Evolutionary conservation across 2,888 invertebrate species (phyloP), one percentile per base, ranked within the genome.

Genomic region (Pristionchus fissidentatus): DNA sequence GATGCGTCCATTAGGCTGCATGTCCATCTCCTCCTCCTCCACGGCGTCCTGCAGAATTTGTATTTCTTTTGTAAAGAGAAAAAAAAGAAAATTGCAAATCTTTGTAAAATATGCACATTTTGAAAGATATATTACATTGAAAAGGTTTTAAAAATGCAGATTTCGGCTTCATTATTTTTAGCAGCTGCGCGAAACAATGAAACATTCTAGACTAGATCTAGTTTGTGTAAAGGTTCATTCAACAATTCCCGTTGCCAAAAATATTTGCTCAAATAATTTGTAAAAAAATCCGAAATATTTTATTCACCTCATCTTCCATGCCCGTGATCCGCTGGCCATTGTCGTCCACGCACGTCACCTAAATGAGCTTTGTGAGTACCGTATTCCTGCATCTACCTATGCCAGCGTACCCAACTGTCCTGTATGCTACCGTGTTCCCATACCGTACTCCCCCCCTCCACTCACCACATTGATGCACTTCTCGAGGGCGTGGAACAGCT

Each of bases 401-500:
- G 2, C 41, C 29, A 38, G 38, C 77, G 35, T 29, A 29, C 3
- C 52, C 13, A n/a, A n/a, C n/a, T 32, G 29, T 73, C 8, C 46
- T 41, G 35, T 41, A 15, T 32, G 32, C 26, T 29, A n/a, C n/a
- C 8, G n/a, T 60, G 66, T 15, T 70, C 32, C 43, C 38, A 32
- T 41, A 70, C 8, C 46, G 0, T 2, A 4, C 7, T 13, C 41
- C 26, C 38, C 38, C 70, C n/a, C 26, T 85, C 86, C 49, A 86
- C 85, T 49, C 26, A 86, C 86, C 49, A 86, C 85, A 62, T 83
- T 83, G 70, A 86, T 81, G 70, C 66, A 84, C 93, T 98, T 98
- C 93, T 98, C 98, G 85, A 98, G 94, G 0, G 97, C 98, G 85
- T 98, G 94, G 95, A 98, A 96, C 92, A 96, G 98, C 93, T 98